These are phyloP conservation scores for Aphelinus certus DNA, from an alignment of 1,140 invertebrate genomes.

Conservation along the genomic window DNA sequence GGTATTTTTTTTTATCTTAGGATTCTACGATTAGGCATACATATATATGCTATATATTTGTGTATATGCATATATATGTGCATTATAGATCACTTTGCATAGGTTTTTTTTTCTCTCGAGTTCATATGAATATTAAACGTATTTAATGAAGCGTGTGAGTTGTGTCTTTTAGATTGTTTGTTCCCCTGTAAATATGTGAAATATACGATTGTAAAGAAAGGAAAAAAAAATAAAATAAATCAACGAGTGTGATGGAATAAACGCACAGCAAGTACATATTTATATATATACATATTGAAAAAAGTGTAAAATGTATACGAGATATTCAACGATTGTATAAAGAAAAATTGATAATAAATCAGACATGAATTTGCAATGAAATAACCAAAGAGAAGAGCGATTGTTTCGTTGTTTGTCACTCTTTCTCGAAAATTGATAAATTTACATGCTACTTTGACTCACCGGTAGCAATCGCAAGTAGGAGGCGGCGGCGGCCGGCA, in stretches of 20 bases:
- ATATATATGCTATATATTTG: no score
- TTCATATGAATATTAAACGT: background rate
- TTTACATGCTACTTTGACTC: background rate
- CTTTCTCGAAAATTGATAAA: no score
- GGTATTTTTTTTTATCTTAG: conserved; percentile 20
- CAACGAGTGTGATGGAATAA: no score
- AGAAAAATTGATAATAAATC: background rate
- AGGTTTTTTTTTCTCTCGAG: no score
- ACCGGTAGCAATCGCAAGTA: background rate
- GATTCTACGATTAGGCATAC: conserved; percentile 10
- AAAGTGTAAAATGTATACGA: conserved; percentile 13
- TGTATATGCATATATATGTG: no score
- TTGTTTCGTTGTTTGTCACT: no score
- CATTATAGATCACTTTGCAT: no score
- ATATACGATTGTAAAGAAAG: background rate
- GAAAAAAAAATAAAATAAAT: no score
- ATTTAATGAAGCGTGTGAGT: conserved; percentile 1
- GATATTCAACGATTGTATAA: background rate
- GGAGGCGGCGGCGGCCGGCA: conserved; percentile 40
- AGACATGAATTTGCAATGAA: background rate
- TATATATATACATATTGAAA: background rate
- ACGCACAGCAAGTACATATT: no score
- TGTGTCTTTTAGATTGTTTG: conserved; percentile 16
- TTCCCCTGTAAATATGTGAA: conserved; percentile 18
- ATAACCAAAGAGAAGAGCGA: no score